phyloP scores from a whole-genome alignment of 2,797 vertebrate genomes.

The Gymnocypris eckloni region DNA sequence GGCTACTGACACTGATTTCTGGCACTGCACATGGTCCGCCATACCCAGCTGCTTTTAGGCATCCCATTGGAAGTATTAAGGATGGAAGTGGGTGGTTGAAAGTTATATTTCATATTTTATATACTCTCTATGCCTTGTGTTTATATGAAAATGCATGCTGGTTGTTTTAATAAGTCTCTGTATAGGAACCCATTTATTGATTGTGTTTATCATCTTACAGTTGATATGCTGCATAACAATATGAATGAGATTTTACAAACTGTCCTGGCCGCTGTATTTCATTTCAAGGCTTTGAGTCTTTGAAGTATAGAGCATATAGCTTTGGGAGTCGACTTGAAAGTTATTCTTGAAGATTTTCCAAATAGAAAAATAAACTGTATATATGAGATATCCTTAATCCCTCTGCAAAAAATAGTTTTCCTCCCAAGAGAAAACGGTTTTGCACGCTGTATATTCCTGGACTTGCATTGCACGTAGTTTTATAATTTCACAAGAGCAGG shows the following conservation, averaged over 20 bases:
- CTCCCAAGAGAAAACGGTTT: no score
- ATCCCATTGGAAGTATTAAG: constrained; percentile 26
- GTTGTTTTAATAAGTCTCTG: neutral
- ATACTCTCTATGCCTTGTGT: neutral
- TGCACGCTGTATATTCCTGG: no score
- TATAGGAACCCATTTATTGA: neutral
- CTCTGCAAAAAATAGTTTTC: neutral
- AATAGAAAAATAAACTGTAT: neutral
- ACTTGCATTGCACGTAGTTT: neutral
- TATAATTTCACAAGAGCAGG: constrained; percentile 26
- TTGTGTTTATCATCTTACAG: neutral
- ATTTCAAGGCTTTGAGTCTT: neutral
- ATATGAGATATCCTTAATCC: neutral
- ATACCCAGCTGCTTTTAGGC: constrained; percentile 49
- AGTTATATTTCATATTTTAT: neutral
- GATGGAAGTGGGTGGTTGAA: neutral
- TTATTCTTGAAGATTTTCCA: neutral
- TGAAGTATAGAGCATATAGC: neutral
- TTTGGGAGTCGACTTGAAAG: neutral
- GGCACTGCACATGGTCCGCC: constrained; percentile 11
- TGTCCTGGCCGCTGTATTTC: neutral
- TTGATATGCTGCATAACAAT: neutral
- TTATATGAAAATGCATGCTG: neutral
- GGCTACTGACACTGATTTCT: constrained; percentile 28
- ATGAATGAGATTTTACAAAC: neutral